Conservation (phyloP, 2,113 vertebrate genomes). For the Grantiella picta region DNA sequence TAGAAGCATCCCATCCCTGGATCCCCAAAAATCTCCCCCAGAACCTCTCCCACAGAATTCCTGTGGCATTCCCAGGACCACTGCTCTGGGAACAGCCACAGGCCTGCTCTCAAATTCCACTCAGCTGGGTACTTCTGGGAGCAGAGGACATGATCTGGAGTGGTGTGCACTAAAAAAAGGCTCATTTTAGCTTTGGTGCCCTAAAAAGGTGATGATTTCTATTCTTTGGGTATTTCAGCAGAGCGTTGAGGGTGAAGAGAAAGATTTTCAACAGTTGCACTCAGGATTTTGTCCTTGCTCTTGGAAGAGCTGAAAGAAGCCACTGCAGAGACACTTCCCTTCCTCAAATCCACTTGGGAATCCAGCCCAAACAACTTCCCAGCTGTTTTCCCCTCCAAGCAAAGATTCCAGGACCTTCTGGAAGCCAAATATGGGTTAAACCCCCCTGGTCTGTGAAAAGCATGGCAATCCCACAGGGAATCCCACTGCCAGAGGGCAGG, state of each 20-base stretch:
- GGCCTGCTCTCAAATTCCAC: fast-evolving
- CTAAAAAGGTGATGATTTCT: background rate
- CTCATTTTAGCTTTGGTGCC: background rate
- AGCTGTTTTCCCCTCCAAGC: background rate
- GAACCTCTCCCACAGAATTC: background rate
- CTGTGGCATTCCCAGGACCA: background rate
- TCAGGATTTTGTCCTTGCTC: background rate
- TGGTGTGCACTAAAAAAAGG: background rate
- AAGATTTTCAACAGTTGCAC: background rate
- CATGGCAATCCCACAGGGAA: no score
- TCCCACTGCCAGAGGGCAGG: no score
- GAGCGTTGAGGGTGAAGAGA: background rate
- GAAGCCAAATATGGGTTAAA: background rate
- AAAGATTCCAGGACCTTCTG: background rate
- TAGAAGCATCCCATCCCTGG: background rate
- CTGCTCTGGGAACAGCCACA: background rate
- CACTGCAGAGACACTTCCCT: background rate
- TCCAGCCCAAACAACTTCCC: background rate
- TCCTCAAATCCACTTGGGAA: background rate
- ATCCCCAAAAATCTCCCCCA: background rate
- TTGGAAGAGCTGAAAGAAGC: background rate
- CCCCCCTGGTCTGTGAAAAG: no score
- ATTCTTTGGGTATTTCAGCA: background rate
- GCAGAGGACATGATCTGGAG: background rate
- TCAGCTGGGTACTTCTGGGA: background rate